Percentiles rank a stretch among this genome's conserved stretches.
Evolutionary conservation across 2,888 invertebrate species (phyloP).

Genomic region (Lithophane leautieri): DNA sequence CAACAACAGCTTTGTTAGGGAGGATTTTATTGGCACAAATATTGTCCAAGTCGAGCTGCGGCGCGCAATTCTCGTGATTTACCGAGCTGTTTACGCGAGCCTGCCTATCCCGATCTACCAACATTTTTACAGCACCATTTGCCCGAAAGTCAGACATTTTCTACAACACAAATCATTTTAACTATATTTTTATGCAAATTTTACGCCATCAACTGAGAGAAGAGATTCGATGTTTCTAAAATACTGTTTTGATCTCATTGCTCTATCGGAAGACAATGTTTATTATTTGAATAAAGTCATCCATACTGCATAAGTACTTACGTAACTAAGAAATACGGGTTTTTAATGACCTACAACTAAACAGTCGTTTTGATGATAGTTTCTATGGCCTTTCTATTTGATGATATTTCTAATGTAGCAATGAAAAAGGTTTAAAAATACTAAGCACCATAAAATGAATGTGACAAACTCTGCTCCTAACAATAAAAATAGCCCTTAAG

Average conservation of each 20-base stretch:
- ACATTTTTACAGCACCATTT: constrained; percentile 85
- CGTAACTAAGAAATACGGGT: background rate
- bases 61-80: constrained; percentile 87
- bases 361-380: constrained; percentile 22
- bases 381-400: constrained; percentile 23
- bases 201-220: constrained; percentile 63
- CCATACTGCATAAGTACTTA: background rate
- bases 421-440: constrained; percentile 60
- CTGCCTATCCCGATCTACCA: constrained; percentile 82
- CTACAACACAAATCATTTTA: constrained; percentile 83
- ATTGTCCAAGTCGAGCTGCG: constrained; percentile 87
- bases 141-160: constrained; percentile 82
- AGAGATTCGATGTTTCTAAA: constrained; percentile 61
- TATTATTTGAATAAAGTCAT: constrained; percentile 37
- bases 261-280: constrained; percentile 52
- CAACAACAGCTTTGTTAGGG: constrained; percentile 89
- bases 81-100: constrained; percentile 88
- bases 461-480: constrained; percentile 68
- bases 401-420: constrained; percentile 24
- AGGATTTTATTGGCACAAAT: constrained; percentile 89
- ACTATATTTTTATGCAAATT: constrained; percentile 81
- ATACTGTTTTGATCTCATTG: constrained; percentile 61
- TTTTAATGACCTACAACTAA: constrained; percentile 11
- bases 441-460: constrained; percentile 62
- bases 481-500: constrained; percentile 81